Percentiles rank a stretch among this genome's conserved stretches.
phyloP scores from a whole-genome alignment of 2,113 vertebrate species.

The Bujurquina vittata region DNA sequence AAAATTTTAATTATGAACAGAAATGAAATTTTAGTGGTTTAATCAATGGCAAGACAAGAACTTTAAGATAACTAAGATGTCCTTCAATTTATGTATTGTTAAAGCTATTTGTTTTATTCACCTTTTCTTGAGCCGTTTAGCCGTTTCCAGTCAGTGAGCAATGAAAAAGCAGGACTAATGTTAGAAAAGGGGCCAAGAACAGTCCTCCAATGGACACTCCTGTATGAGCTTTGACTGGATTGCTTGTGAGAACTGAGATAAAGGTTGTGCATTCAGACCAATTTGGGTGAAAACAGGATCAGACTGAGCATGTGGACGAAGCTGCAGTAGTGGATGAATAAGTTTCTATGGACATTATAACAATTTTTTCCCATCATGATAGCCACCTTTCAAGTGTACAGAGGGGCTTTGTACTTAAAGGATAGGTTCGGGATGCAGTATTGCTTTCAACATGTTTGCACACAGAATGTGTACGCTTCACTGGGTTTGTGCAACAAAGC shows the following conservation, averaged over 20 bases:
- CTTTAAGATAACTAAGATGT: neutral
- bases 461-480: conserved; percentile 36
- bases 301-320: neutral
- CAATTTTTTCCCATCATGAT: conserved; percentile 2
- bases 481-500: conserved; percentile 33
- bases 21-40: neutral
- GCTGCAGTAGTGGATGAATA: neutral
- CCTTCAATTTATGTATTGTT: neutral
- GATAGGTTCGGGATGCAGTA: conserved; percentile 9
- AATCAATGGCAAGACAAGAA: neutral
- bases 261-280: neutral
- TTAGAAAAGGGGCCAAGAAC: neutral
- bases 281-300: neutral
- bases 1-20: neutral
- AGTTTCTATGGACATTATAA: neutral
- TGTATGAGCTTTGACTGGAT: neutral
- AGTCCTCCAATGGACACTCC: neutral
- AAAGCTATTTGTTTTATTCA: neutral
- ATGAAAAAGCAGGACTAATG: neutral
- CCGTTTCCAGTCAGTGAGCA: neutral
- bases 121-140: neutral
- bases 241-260: neutral
- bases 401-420: conserved; percentile 19
- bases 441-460: conserved; percentile 34
- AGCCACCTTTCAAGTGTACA: conserved; percentile 34